phyloP scores from a whole-genome alignment of 2,888 invertebrate genomes.

The Drosophila engyochracea region DNA sequence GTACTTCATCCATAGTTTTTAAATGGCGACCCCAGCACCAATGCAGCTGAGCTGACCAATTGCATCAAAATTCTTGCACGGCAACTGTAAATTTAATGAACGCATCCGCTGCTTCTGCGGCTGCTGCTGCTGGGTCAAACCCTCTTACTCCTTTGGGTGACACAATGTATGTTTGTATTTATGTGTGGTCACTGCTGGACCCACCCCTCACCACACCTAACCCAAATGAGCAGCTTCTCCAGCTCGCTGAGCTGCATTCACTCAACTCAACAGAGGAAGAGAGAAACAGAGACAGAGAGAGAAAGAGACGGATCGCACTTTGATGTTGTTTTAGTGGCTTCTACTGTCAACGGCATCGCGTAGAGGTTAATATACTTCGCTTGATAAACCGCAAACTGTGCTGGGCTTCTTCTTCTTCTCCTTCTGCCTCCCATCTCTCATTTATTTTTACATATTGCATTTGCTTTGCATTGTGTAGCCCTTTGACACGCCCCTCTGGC shows the following conservation, averaged over 20 bases:
- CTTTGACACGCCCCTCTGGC: constrained; percentile 21
- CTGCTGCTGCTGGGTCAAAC: constrained; percentile 47
- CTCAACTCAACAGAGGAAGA: neutral
- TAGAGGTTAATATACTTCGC: constrained; percentile 54
- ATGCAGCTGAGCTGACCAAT: constrained; percentile 37
- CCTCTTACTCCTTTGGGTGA: constrained; percentile 32
- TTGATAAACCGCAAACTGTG: constrained; percentile 62
- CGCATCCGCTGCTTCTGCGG: constrained; percentile 56
- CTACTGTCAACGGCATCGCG: constrained; percentile 52
- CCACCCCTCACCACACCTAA: neutral
- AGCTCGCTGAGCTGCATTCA: constrained; percentile 25
- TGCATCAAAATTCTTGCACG: constrained; percentile 65
- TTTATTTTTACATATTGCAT: constrained; percentile 15
- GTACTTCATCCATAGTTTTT: constrained; percentile 3
- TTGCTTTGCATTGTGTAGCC: constrained; percentile 14
- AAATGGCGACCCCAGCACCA: constrained; percentile 20
- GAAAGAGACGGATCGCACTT: constrained; percentile 47
- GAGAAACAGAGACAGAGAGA: neutral
- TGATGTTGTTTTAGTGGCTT: constrained; percentile 56
- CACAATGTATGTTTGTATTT: constrained; percentile 23
- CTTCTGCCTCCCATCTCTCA: constrained; percentile 5
- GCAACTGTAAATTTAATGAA: constrained; percentile 65
- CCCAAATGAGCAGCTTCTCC: constrained; percentile 2
- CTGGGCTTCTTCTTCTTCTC: constrained; percentile 32
- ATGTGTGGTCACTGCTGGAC: constrained; percentile 13